These are phyloP conservation scores for Ara ararauna DNA, from an alignment of 2,797 vertebrate species.

Conservation along the genomic window DNA sequence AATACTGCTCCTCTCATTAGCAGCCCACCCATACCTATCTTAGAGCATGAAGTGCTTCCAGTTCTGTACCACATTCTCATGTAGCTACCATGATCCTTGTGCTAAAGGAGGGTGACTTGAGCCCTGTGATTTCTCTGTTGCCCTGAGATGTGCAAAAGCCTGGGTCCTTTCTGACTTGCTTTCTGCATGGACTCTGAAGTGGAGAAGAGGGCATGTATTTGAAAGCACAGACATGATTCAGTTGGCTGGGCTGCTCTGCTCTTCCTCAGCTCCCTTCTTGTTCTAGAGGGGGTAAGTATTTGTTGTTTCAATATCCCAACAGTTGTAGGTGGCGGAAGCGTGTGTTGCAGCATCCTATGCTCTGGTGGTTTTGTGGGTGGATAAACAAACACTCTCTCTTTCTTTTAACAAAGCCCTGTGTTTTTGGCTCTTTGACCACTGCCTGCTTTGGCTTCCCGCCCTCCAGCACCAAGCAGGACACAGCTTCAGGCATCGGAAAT, in stretches of 20 bases:
- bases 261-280: not conserved
- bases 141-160: not conserved
- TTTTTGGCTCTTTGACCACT: not conserved
- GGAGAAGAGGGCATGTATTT: not conserved
- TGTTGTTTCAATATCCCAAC: not conserved
- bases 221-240: not conserved
- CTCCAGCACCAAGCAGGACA: not conserved
- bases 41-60: not conserved
- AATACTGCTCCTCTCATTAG: not conserved
- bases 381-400: not conserved
- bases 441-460: not conserved
- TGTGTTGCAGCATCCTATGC: not conserved
- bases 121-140: not conserved
- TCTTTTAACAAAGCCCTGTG: not conserved
- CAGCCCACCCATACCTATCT: rapidly evolving
- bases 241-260: not conserved
- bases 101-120: not conserved
- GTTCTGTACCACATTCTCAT: not conserved
- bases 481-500: not conserved
- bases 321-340: not conserved
- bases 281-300: not conserved
- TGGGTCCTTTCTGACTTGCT: not conserved
- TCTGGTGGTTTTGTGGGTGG: not conserved
- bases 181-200: not conserved
- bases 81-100: not conserved